Percentiles rank a stretch among this genome's conserved stretches.
These are phyloP conservation scores for Apis cerana DNA, from an alignment of 1,140 invertebrate species.

Conservation along the genomic window DNA sequence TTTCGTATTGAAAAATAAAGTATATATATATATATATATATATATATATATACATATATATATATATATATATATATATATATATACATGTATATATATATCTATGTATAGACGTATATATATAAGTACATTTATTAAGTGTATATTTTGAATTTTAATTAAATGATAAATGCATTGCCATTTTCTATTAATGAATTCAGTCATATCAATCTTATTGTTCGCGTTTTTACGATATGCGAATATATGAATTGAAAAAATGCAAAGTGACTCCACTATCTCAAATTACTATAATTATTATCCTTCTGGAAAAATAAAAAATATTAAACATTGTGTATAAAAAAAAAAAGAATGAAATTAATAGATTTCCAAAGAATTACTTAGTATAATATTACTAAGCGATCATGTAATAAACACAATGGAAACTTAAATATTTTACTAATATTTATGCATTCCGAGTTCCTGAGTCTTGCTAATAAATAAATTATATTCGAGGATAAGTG, in stretches of 20 bases:
- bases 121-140: background rate
- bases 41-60: background rate
- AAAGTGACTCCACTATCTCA: background rate
- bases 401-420: background rate
- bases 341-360: background rate
- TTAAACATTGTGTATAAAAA: background rate
- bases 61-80: background rate
- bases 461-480: slow-evolving; percentile 15
- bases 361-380: background rate
- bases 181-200: background rate
- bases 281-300: background rate
- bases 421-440: slow-evolving; percentile 3
- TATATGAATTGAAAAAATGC: background rate
- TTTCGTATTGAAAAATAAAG: background rate
- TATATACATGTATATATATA: too few species aligned
- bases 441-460: background rate
- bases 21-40: too few species aligned
- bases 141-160: slow-evolving; percentile 4
- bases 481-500: background rate
- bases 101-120: background rate
- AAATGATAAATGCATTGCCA: background rate
- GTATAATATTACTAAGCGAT: background rate
- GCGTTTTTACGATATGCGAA: background rate
- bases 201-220: background rate
- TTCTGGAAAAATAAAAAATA: background rate